These are phyloP conservation scores for Rallus limicola DNA, from an alignment of 2,113 vertebrate genomes.

Conservation along the genomic window DNA sequence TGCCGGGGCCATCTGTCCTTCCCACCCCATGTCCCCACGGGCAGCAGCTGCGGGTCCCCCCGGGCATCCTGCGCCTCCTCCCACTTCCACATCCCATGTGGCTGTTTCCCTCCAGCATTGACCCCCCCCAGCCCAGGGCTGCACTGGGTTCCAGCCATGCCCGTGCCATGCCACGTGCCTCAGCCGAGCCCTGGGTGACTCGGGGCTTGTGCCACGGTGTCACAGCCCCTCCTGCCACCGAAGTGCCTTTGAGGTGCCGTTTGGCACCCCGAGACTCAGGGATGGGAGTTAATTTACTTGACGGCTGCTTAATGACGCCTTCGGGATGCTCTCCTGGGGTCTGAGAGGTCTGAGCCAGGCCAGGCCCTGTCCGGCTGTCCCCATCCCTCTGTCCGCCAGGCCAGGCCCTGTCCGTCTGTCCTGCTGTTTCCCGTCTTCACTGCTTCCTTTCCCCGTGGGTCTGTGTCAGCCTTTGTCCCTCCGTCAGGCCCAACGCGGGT, in stretches of 20 bases:
- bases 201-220: accelerated
- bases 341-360: accelerated
- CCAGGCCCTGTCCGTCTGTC: background rate
- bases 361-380: background rate
- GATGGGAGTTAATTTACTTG: background rate
- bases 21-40: background rate
- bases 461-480: slow-evolving; percentile 15
- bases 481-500: background rate
- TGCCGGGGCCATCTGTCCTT: background rate
- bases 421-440: background rate
- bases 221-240: accelerated
- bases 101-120: background rate
- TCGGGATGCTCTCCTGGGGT: background rate
- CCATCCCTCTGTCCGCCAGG: background rate
- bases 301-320: accelerated
- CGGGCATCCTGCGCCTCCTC: background rate
- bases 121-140: background rate
- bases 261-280: background rate
- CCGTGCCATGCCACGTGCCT: background rate
- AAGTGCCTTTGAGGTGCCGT: background rate
- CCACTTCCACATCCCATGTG: accelerated
- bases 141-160: background rate
- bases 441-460: background rate
- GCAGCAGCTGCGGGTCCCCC: background rate
- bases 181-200: background rate